These are phyloP conservation scores for Serilophus lunatus DNA, from an alignment of 2,113 vertebrate genomes.

Conservation along the genomic window DNA sequence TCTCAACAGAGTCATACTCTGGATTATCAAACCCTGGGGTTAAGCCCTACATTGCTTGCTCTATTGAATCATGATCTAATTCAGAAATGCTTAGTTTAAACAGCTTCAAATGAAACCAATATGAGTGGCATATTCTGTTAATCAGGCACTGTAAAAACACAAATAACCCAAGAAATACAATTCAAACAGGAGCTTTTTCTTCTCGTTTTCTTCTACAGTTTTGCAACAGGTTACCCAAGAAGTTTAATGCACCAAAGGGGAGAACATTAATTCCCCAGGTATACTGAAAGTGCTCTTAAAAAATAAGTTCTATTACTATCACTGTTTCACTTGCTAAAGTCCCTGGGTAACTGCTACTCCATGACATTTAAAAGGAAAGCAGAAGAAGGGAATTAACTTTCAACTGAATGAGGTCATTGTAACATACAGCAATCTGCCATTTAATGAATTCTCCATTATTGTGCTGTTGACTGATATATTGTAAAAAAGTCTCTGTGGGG, in stretches of 20 bases:
- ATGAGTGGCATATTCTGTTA: neutral
- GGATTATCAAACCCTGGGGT: neutral
- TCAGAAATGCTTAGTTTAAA: neutral
- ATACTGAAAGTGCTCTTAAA: neutral
- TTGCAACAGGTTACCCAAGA: neutral
- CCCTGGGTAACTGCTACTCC: neutral
- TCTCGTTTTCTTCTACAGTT: neutral
- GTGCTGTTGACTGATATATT: neutral
- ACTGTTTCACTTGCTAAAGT: neutral
- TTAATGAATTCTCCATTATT: neutral
- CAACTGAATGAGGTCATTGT: neutral
- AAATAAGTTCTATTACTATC: neutral
- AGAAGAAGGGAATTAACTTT: neutral
- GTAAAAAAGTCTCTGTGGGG: neutral
- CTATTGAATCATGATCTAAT: neutral
- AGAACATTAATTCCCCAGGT: neutral
- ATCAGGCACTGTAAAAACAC: neutral
- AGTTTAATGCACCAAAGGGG: neutral
- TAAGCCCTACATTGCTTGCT: neutral
- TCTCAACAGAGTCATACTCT: neutral
- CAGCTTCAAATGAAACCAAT: neutral
- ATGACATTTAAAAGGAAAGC: neutral
- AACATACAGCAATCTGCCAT: neutral
- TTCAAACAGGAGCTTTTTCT: neutral
- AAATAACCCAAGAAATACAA: neutral